Base-by-base conservation (phyloP, 2,113 vertebrate genomes). In the Apaloderma vittatum region DNA sequence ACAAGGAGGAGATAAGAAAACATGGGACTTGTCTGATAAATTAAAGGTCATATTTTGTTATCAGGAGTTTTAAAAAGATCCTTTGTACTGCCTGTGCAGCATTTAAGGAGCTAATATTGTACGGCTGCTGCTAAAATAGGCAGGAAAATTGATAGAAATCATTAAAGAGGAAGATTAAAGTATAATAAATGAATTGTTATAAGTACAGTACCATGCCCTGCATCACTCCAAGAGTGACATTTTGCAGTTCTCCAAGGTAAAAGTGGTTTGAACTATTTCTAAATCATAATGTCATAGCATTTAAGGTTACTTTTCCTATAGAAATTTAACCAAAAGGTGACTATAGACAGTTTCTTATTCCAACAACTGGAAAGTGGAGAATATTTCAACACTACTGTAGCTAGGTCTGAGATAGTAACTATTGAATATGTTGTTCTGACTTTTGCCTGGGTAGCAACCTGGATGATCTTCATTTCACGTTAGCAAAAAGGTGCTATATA, bases 1-100 rank as follows among this genome's bases (percentile, higher is more conserved):
- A 82, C 59, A 94, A 83, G 68, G 36, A 91, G 67, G 40, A 96
- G 94, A 97, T 97, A 98, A 97, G 71, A 95, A 96, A 96, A 92
- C 80, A 94, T 6, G 91, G n/a, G 86, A 85, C 70, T 91, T 34
- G 8, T 72, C 71, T 95, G 94, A 96, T 96, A 97, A 97, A 98
- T 96, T 95, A 97, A 97, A 97, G 97, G 97, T 95, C 90, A 94
- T 55, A 87, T 72, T 94, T 87, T 89, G 57, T 96, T 95, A 96
- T 92, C 88, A 67, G 1, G 15, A 72, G 62, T 95, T 91, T 86
- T 92, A 48, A 89, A 92, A 85, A 81, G 55, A 70, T 71, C 67
- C 66, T 97, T 97, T 97, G 58, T 94, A 76, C 43, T 88, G 67
- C 37, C 63, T 81, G 21, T 95, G 67, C 34, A 95, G 74, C 86